These are phyloP conservation scores for Virgularia gustaviana DNA, from an alignment of 92 coral and sea anemone genomes.

Conservation along the genomic window DNA sequence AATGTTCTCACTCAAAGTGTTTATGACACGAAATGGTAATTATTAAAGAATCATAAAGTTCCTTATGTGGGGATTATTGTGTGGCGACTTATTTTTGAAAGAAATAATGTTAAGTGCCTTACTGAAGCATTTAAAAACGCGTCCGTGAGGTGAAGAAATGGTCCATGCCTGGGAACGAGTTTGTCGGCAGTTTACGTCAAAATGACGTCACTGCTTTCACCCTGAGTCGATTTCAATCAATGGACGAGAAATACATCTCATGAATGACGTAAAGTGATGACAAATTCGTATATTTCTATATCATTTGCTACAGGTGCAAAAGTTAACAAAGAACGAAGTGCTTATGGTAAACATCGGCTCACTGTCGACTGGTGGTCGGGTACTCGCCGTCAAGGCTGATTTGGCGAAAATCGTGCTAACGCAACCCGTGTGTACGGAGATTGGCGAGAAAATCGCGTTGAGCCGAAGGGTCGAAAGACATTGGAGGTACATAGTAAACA, in stretches of 20 bases:
- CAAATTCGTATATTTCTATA: too few species aligned
- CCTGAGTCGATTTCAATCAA: too few species aligned
- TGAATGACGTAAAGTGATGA: neutral
- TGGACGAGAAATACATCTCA: too few species aligned
- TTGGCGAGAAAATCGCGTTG: slow-evolving; percentile 92
- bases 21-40: neutral
- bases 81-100: too few species aligned
- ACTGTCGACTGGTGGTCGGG: slow-evolving; percentile 96
- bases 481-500: slow-evolving; percentile 98
- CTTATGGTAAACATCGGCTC: slow-evolving; percentile 97
- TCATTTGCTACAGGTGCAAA: slow-evolving; percentile 55
- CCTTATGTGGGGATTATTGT: too few species aligned
- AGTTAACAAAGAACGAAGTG: slow-evolving; percentile 87
- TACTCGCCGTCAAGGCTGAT: slow-evolving; percentile 97
- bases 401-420: slow-evolving; percentile 93
- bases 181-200: too few species aligned
- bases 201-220: slow-evolving; percentile 9
- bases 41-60: too few species aligned
- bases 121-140: too few species aligned
- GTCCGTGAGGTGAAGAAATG: too few species aligned
- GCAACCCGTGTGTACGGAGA: slow-evolving; percentile 97
- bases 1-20: neutral
- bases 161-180: too few species aligned
- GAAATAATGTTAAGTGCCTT: too few species aligned
- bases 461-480: slow-evolving; percentile 98